Percentiles rank a stretch among this genome's conserved stretches.
Conservation (phyloP, 2,888 invertebrate genomes). For the Alitta virens region DNA sequence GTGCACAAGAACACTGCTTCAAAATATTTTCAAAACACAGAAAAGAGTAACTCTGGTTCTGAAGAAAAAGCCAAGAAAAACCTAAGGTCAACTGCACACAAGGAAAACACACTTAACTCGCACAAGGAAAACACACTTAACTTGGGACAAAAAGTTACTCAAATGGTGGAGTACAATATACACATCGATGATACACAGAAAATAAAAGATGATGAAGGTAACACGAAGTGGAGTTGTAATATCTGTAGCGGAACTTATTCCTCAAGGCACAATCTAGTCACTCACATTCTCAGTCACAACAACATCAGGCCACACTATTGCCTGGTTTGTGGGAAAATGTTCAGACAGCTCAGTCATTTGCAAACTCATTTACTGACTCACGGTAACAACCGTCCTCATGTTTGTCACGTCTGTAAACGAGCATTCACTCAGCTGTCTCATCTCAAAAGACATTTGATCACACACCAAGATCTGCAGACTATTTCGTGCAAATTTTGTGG, state of each 20-base stretch:
- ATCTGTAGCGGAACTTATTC: constrained; percentile 54
- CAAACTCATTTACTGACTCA: constrained; percentile 56
- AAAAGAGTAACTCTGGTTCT: no score
- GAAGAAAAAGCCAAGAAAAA: no score
- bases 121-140: no score
- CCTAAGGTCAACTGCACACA: no score
- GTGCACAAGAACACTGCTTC: no score
- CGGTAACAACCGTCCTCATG: constrained; percentile 51
- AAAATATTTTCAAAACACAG: no score
- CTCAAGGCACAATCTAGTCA: constrained; percentile 55
- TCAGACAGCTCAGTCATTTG: constrained; percentile 55
- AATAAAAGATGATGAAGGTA: constrained; percentile 41
- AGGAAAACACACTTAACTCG: no score
- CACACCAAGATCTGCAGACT: constrained; percentile 46
- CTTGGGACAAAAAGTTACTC: no score
- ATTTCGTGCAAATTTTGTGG: constrained; percentile 49
- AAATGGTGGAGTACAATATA: neutral
- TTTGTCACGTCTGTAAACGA: constrained; percentile 49
- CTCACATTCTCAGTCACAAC: constrained; percentile 53
- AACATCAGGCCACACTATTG: constrained; percentile 55
- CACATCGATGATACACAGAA: neutral
- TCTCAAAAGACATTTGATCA: constrained; percentile 52
- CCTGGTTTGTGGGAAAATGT: constrained; percentile 54
- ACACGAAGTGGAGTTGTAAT: constrained; percentile 53
- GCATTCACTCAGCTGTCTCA: constrained; percentile 50